Percentiles rank a stretch among this genome's conserved stretches.
Conservation (phyloP, 2,797 vertebrate genomes). For the Betta splendens region DNA sequence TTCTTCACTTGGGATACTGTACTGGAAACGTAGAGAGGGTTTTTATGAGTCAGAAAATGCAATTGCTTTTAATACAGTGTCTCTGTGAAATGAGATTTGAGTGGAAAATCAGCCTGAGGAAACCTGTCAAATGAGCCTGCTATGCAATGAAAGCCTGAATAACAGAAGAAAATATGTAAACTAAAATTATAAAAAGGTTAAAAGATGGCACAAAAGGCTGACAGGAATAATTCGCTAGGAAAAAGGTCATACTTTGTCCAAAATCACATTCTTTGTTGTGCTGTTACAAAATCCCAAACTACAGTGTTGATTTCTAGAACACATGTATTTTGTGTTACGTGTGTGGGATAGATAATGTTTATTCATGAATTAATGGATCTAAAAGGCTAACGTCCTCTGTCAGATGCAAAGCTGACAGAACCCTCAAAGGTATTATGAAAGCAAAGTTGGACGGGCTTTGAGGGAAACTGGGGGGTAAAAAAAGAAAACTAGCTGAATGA, state of each 20-base stretch:
- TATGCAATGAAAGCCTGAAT: constrained; percentile 44
- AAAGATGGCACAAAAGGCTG: constrained; percentile 52
- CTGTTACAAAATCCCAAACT: constrained; percentile 31
- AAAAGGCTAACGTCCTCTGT: constrained; percentile 57
- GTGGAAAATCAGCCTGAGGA: constrained; percentile 57
- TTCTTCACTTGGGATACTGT: constrained; percentile 37
- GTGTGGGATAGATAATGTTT: constrained; percentile 52
- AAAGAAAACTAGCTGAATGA: constrained; percentile 70
- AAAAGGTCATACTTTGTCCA: constrained; percentile 38
- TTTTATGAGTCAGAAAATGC: constrained; percentile 37
- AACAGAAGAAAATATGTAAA: constrained; percentile 45
- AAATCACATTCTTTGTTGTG: constrained; percentile 26
- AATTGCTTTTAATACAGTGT: constrained; percentile 40
- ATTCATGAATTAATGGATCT: constrained; percentile 68
- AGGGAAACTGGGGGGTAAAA: constrained; percentile 38
- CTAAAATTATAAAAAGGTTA: constrained; percentile 48
- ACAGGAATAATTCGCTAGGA: constrained; percentile 47
- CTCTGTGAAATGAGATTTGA: constrained; percentile 62
- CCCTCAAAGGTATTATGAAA: constrained; percentile 68
- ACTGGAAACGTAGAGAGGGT: constrained; percentile 46
- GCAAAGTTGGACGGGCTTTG: constrained; percentile 62
- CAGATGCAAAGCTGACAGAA: constrained; percentile 56
- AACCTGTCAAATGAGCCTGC: constrained; percentile 33
- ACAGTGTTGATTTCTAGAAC: constrained; percentile 33
- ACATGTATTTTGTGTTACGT: constrained; percentile 39